Base-by-base conservation (phyloP, 2,888 invertebrate species). In the Fragum sueziense region DNA sequence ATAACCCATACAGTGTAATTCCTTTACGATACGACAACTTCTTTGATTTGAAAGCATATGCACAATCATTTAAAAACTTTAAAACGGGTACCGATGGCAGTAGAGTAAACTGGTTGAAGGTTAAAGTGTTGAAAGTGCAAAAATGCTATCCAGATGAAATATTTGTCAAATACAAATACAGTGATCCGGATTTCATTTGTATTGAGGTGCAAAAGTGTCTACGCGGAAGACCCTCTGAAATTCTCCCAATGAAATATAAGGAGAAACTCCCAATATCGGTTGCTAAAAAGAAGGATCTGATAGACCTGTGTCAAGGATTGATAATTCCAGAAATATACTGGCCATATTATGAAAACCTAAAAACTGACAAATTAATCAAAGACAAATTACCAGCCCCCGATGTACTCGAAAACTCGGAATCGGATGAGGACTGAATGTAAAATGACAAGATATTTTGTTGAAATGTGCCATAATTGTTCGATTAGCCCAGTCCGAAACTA, bases 71-170 rank as follows among this genome's bases (percentile, higher is more conserved):
- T 22, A 72, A 61, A 61, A 72, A 72, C n/a, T 61, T 72, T 14
- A 72, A 72, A 20, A 61, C 61, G 11, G 22, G 14, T 31, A 29
- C 20, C n/a, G 29, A 62, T 25, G 72, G 72, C 1, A 51, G 29
- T n/a, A 61, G 14, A n/a, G 62, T 72, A 7, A 61, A 61, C 22
- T 72, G 47, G 73, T 52, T 65, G 7, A 65, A 73, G 33, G 20
- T 65, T 2, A 73, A 65, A 33, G 67, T 65, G 14, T n/a, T 65
- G 22, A 65, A 69, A 27, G 41, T 62, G 22, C 6, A 9, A 1
- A 73, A 52, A 33, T 20, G 31, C 2, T 9, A 25, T 57, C n/a
- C 74, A 6, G 54, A 54, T 20, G 9, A 72, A 47, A 72, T 72
- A n/a, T n/a, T 9, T 1, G 29, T 72, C 7, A 72, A 72, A 47